Base-by-base conservation (phyloP, 37 sponge, comb jelly and placozoan species). In the Beroe forskalii region DNA sequence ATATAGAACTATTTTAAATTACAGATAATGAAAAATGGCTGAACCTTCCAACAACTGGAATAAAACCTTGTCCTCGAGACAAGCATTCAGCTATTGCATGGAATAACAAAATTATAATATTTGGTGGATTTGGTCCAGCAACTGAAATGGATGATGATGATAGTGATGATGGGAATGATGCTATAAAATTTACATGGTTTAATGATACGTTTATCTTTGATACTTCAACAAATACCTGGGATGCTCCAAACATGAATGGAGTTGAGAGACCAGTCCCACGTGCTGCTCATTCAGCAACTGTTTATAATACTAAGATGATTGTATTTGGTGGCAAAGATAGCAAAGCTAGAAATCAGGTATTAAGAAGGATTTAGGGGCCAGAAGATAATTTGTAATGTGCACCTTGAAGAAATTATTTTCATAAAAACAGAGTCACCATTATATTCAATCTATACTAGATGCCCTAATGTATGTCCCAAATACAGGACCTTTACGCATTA, bases 81-180 rank as follows among this genome's bases (percentile, higher is more conserved):
- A 72, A 72, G 39, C 75, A 72, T 20, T 36, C 75, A 22, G 35
- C 75, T 30, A 30, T 72, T 8, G 2, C 30, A 4, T 72, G 75
- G 75, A 39, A 20, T 30, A 32, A 3, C 31, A 72, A 32, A 36
- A 38, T 72, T 19, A 39, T 72, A 8, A 37, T 72, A 38, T 72
- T 72, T 37, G 75, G 75, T 38, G 75, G 75, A 32, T 72, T 72
- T 72, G 75, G 75, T 72, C 75, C 75, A 12, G 75, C 75, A 9
- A 63, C 66, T 63, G 67, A 66, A 24, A 20, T 55, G 60, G 9
- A 9, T 55, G 60, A 55, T 20, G 75, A 72, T 72, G 35, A 39
- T 72, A 39, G 35, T 8, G 75, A 72, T 38, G 75, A 72, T 1
- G 75, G 30, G 14, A 39, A 37, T 33, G 31, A 27, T 19, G 35